These are phyloP conservation scores for Phrixothrix hirtus DNA, from an alignment of 2,888 invertebrate genomes.

Conservation along the genomic window DNA sequence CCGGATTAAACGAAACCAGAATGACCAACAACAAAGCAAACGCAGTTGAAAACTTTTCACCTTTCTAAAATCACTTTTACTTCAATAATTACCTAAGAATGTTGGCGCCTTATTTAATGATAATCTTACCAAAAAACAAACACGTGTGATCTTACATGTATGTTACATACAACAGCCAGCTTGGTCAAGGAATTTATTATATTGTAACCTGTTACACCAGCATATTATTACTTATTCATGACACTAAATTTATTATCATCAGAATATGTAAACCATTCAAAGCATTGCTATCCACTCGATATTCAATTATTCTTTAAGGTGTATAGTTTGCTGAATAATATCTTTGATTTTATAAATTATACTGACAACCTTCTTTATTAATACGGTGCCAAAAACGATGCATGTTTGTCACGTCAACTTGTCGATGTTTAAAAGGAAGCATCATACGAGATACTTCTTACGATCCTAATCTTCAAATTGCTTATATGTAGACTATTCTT, in stretches of 20 bases:
- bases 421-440: constrained; percentile 8
- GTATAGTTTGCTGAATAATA: constrained; percentile 15
- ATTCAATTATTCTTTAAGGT: constrained; percentile 24
- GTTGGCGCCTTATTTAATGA: constrained; percentile 29
- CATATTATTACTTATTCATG: constrained; percentile 30
- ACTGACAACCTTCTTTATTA: constrained; percentile 13
- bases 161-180: constrained; percentile 24
- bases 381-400: constrained; percentile 8
- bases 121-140: constrained; percentile 19
- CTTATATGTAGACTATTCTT: constrained; percentile 9
- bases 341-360: constrained; percentile 16
- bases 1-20: neutral
- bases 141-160: constrained; percentile 26
- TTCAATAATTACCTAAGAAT: constrained; percentile 23
- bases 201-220: constrained; percentile 31
- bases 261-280: constrained; percentile 27
- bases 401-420: constrained; percentile 22
- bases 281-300: constrained; percentile 24
- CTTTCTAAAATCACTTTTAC: constrained; percentile 26
- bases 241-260: constrained; percentile 25
- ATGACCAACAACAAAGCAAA: neutral
- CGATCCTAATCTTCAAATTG: constrained; percentile 6
- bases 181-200: constrained; percentile 24
- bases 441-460: constrained; percentile 6
- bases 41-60: constrained; percentile 14